Conservation (phyloP, 2,113 vertebrate species). For the Mesoclemmys tuberculata region DNA sequence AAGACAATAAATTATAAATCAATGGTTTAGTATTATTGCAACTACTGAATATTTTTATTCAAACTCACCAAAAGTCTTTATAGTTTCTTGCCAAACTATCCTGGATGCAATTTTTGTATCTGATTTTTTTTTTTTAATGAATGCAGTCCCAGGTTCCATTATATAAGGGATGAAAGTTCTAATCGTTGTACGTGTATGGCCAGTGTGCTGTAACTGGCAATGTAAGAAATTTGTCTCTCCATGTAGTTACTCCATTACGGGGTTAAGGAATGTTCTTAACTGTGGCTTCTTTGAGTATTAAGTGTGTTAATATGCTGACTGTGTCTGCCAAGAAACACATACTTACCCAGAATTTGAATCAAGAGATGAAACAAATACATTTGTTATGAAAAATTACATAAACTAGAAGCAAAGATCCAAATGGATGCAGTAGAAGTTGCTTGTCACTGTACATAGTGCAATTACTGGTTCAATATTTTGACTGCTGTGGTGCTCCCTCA, state of each 20-base stretch:
- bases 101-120: neutral
- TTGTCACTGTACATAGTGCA: neutral
- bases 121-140: neutral
- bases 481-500: neutral
- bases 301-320: neutral
- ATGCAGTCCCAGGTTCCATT: neutral
- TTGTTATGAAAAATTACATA: neutral
- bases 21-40: neutral
- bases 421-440: neutral
- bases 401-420: neutral
- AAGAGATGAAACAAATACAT: constrained; percentile 13
- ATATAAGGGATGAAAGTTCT: neutral
- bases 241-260: neutral
- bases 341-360: neutral
- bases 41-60: neutral
- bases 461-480: neutral
- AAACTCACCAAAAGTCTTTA: neutral
- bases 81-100: neutral
- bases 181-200: neutral
- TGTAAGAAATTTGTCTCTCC: neutral
- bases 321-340: constrained; percentile 24
- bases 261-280: neutral
- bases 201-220: neutral
- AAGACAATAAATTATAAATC: neutral
- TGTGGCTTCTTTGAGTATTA: too few species aligned